phyloP scores from a whole-genome alignment of 2,797 vertebrate species.

The Champsocephalus esox region DNA sequence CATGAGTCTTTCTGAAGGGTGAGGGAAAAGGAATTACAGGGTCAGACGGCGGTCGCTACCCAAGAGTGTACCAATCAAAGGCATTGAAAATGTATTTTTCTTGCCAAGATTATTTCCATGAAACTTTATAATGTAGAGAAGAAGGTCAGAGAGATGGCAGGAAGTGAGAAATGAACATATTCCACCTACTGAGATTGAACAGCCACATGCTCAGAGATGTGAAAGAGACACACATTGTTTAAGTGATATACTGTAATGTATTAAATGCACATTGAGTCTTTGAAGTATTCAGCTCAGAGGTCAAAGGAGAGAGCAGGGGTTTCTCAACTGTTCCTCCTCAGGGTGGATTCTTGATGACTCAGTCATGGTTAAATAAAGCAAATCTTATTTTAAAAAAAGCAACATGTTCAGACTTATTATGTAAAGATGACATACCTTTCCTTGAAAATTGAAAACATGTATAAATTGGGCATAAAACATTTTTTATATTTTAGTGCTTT shows the following conservation, averaged over 20 bases:
- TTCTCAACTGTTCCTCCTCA: background rate
- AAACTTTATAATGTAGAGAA: conserved; percentile 15
- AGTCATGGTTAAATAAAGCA: conserved; percentile 8
- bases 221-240: background rate
- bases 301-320: conserved; percentile 15
- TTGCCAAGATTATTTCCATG: conserved; percentile 9
- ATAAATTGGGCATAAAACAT: background rate
- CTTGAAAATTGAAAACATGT: background rate
- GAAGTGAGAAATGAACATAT: background rate
- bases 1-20: conserved; percentile 39
- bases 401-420: background rate
- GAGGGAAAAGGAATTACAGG: conserved; percentile 49
- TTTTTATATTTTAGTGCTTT: background rate
- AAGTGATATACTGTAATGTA: conserved; percentile 22
- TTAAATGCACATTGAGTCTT: conserved; percentile 1
- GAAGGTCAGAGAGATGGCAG: conserved; percentile 4
- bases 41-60: conserved; percentile 56
- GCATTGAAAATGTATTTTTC: background rate
- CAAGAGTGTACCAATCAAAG: conserved; percentile 33
- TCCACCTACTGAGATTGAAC: background rate
- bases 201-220: background rate
- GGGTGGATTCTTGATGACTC: conserved; percentile 29
- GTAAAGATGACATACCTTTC: background rate
- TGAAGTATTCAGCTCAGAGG: conserved; percentile 10
- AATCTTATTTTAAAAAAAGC: conserved; percentile 1